Evolutionary conservation across 2,888 invertebrate species (phyloP).

Genomic region (Drosophila robusta): DNA sequence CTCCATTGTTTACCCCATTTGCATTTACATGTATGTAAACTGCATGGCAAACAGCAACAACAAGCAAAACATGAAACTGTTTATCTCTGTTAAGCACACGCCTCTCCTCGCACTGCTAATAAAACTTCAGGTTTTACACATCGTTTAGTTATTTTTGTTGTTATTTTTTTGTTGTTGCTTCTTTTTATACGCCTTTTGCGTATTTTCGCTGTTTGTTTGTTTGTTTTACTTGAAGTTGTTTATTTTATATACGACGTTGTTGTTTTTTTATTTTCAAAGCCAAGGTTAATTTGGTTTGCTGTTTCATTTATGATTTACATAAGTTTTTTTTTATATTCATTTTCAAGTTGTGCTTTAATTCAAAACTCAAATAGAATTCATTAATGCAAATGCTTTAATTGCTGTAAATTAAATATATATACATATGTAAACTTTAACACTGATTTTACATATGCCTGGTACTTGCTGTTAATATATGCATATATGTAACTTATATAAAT

Average conservation of each 20-base stretch:
- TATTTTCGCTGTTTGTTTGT: conserved; percentile 40
- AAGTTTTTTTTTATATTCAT: conserved; percentile 2
- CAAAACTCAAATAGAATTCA: conserved; percentile 17
- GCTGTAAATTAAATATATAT: conserved; percentile 34
- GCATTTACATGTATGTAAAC: conserved; percentile 63
- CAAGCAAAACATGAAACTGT: conserved; percentile 47
- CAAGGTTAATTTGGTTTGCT: conserved; percentile 64
- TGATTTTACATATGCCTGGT: conserved; percentile 45
- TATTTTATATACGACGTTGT: conserved; percentile 26
- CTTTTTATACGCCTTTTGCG: conserved; percentile 29
- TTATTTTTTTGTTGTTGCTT: conserved; percentile 1
- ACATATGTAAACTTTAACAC: not conserved
- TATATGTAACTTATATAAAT: conserved; percentile 1
- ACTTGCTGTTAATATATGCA: conserved; percentile 69
- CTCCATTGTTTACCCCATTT: conserved; percentile 20
- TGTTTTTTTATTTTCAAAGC: conserved; percentile 71
- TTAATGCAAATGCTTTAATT: conserved; percentile 16
- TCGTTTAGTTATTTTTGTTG: conserved; percentile 33
- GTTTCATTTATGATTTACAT: conserved; percentile 40
- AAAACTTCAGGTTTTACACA: conserved; percentile 53
- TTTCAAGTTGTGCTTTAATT: conserved; percentile 29
- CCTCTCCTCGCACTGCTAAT: conserved; percentile 1
- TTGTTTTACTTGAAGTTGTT: conserved; percentile 50
- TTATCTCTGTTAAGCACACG: conserved; percentile 29
- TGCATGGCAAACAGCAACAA: conserved; percentile 35